A percentile compares a stretch with the other conserved stretches of the same genome.
Evolutionary conservation across 2,888 invertebrate genomes (phyloP).

Genomic region (Oscheius onirici): DNA sequence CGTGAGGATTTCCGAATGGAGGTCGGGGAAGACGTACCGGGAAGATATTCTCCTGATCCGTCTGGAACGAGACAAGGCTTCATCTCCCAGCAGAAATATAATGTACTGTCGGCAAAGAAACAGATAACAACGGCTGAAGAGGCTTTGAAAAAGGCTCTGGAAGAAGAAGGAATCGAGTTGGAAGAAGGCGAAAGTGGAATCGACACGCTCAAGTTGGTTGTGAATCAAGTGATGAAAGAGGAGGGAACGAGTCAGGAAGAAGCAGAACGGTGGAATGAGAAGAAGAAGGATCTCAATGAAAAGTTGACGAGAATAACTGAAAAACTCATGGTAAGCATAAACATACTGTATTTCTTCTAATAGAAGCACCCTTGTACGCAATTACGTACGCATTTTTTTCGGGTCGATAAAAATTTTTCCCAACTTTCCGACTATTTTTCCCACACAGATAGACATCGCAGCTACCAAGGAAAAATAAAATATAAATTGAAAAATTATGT

Average conservation of each 20-base stretch:
- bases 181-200: background rate
- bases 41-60: background rate
- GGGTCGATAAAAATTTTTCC: no score
- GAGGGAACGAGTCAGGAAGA: background rate
- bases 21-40: background rate
- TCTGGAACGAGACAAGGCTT: background rate
- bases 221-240: background rate
- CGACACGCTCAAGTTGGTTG: background rate
- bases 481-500: no score
- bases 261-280: background rate
- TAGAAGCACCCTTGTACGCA: no score
- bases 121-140: background rate
- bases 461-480: no score
- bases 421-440: no score
- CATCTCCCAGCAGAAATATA: constrained; percentile 5
- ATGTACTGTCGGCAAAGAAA: background rate
- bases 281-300: background rate
- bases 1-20: constrained; percentile 17
- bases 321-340: background rate
- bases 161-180: background rate
- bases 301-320: background rate
- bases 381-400: no score
- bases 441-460: no score
- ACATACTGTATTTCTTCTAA: no score
- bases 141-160: background rate